phyloP scores from a whole-genome alignment of 2,113 vertebrate genomes.

The Romanogobio albipinnatus region DNA sequence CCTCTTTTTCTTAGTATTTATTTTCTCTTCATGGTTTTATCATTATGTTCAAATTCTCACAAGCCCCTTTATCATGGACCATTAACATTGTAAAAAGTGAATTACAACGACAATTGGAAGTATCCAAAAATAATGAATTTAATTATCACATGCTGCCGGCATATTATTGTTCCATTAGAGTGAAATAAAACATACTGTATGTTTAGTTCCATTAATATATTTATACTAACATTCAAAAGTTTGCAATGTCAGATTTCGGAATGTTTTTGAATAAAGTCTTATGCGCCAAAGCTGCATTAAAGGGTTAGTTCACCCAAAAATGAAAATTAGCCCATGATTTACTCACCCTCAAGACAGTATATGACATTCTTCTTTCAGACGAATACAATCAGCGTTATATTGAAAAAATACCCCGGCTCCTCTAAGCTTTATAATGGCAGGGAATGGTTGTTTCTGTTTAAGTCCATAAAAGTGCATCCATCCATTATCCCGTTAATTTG shows the following conservation, averaged over 20 bases:
- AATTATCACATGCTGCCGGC: background rate
- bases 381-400: too few species aligned
- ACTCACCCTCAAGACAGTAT: too few species aligned
- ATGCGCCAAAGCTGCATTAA: background rate
- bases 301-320: too few species aligned
- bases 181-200: background rate
- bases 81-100: constrained; percentile 15
- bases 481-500: background rate
- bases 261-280: background rate
- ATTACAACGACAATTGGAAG: background rate
- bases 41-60: background rate
- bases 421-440: too few species aligned
- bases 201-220: background rate
- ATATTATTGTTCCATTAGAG: background rate
- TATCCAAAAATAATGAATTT: constrained; percentile 1
- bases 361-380: too few species aligned
- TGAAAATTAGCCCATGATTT: too few species aligned
- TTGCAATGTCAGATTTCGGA: background rate
- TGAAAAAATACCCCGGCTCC: too few species aligned
- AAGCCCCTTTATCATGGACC: background rate
- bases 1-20: constrained; percentile 14
- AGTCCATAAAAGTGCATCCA: too few species aligned
- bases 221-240: background rate
- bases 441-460: too few species aligned
- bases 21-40: background rate